A percentile compares a stretch with the other conserved stretches of the same genome.
Conservation (phyloP, 2,888 invertebrate genomes). For the Sceliomorpha sp. region DNA sequence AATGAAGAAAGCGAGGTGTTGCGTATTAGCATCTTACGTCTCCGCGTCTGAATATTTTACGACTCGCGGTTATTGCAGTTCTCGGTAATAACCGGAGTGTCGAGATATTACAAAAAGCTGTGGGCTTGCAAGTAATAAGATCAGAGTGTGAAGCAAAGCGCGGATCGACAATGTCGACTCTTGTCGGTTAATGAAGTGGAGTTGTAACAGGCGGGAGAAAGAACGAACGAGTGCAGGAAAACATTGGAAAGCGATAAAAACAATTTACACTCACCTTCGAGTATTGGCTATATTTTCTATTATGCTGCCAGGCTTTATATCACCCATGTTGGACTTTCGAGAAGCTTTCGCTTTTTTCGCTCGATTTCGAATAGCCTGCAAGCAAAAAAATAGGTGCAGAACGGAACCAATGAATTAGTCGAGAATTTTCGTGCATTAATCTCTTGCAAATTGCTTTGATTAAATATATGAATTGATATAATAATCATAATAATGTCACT, state of each 20-base stretch:
- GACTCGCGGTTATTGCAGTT: no score
- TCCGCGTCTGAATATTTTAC: no score
- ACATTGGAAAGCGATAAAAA: slow-evolving; percentile 12
- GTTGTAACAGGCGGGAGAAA: slow-evolving; percentile 18
- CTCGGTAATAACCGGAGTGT: no score
- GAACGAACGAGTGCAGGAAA: slow-evolving; percentile 33
- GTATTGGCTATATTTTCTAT: slow-evolving; percentile 95
- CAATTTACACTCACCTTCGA: slow-evolving; percentile 78
- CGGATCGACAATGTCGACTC: no score
- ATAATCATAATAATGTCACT: no score
- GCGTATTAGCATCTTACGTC: no score
- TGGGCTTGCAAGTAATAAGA: no score
- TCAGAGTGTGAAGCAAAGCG: no score
- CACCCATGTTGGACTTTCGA: slow-evolving; percentile 88
- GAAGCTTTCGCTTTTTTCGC: slow-evolving; percentile 91
- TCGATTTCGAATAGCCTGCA: slow-evolving; percentile 90
- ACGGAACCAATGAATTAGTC: slow-evolving; percentile 17
- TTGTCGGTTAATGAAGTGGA: slow-evolving; percentile 17
- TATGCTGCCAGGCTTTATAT: slow-evolving; percentile 88
- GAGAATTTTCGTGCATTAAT: slow-evolving; percentile 16
- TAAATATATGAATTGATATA: no score
- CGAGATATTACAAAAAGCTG: no score
- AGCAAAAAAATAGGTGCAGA: slow-evolving; percentile 50
- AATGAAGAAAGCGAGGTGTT: no score
- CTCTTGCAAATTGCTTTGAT: no score